phyloP scores from a whole-genome alignment of 1,140 invertebrate species.

The Diorhabda sublineata region DNA sequence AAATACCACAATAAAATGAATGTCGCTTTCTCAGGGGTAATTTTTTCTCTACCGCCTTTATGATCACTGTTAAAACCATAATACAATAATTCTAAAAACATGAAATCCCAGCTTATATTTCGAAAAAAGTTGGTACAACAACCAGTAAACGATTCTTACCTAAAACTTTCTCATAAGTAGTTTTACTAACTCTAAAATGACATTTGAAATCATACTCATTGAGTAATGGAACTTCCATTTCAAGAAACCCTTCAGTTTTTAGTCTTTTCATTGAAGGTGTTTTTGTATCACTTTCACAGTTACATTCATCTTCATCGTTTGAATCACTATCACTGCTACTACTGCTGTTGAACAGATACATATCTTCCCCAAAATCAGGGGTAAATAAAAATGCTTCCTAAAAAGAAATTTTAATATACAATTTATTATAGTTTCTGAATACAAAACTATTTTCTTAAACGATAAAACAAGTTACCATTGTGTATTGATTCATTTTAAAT shows the following conservation, averaged over 20 bases:
- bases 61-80: background rate
- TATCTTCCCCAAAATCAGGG: constrained; percentile 4
- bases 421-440: no score
- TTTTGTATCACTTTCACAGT: background rate
- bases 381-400: constrained; percentile 13
- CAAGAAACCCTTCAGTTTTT: background rate
- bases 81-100: constrained; percentile 11
- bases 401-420: background rate
- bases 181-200: constrained; percentile 15
- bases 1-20: constrained; percentile 23
- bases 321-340: constrained; percentile 3
- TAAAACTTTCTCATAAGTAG: constrained; percentile 9
- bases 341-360: constrained; percentile 4
- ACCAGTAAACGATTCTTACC: background rate
- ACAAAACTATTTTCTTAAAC: no score
- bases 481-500: no score
- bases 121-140: background rate
- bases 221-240: background rate
- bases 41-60: constrained; percentile 10
- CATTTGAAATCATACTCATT: constrained; percentile 15
- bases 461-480: no score
- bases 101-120: no score
- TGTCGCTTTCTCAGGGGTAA: constrained; percentile 18
- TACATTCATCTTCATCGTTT: constrained; percentile 5
- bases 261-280: background rate